Percentiles rank a stretch among this genome's conserved stretches.
These are phyloP conservation scores for Coendou prehensilis DNA, from an alignment of 2,797 vertebrate genomes.

Conservation along the genomic window DNA sequence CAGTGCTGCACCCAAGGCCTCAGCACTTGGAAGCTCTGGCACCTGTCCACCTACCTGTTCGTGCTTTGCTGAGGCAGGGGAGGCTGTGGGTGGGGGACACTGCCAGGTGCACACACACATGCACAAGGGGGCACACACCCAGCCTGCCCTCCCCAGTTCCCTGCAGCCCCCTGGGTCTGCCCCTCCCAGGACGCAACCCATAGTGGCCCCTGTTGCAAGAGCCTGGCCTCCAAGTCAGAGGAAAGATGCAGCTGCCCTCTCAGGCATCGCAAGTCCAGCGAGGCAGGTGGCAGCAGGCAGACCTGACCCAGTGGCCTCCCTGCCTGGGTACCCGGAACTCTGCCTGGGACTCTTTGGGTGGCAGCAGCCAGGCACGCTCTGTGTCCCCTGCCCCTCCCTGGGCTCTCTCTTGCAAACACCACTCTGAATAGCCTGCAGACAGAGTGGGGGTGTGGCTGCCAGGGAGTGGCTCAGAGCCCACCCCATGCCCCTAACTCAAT, in stretches of 20 bases:
- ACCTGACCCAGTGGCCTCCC: accelerated
- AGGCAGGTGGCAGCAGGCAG: neutral
- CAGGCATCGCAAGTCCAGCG: neutral
- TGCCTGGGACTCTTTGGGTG: neutral
- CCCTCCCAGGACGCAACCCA: neutral
- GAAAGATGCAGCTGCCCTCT: accelerated
- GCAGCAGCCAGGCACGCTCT: neutral
- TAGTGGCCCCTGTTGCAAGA: accelerated
- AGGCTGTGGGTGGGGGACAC: neutral
- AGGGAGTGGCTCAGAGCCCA: neutral
- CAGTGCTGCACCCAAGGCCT: neutral
- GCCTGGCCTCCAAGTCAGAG: neutral
- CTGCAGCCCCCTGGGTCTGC: neutral
- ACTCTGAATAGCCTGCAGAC: neutral
- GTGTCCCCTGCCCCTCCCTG: neutral
- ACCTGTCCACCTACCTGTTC: neutral
- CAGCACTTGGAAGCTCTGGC: accelerated
- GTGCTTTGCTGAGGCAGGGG: neutral
- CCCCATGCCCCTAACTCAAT: accelerated
- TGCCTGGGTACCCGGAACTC: neutral
- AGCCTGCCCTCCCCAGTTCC: accelerated
- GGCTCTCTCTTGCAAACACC: neutral
- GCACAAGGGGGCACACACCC: accelerated
- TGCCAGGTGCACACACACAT: accelerated
- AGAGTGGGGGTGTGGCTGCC: neutral